phyloP scores from a whole-genome alignment of 2,888 invertebrate species.

The Nomada flava region DNA sequence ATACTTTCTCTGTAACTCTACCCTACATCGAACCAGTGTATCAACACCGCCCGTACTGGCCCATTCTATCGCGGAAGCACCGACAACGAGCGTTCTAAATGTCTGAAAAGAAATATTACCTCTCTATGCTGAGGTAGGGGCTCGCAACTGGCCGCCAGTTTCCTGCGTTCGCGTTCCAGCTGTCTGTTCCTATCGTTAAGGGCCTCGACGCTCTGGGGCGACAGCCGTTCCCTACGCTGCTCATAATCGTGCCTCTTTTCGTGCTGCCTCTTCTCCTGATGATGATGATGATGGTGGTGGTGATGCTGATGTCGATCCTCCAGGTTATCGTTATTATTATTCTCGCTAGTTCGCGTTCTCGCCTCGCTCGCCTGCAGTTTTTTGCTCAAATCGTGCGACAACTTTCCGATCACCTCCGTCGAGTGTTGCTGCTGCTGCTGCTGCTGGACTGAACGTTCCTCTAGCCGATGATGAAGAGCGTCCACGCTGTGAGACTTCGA shows the following conservation, averaged over 20 bases:
- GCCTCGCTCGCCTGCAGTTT: conserved; percentile 80
- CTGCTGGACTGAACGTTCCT: conserved; percentile 69
- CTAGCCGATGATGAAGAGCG: conserved; percentile 79
- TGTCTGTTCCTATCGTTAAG: conserved; percentile 81
- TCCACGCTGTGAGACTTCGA: conserved; percentile 81
- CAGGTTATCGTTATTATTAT: conserved; percentile 74
- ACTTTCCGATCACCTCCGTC: conserved; percentile 85
- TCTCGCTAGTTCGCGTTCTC: conserved; percentile 70
- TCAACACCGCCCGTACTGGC: background rate
- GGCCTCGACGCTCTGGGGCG: conserved; percentile 80
- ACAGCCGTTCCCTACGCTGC: conserved; percentile 75
- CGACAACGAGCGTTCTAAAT: conserved; percentile 9
- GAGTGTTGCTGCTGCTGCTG: conserved; percentile 72
- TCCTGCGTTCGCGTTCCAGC: conserved; percentile 79
- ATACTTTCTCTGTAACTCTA: background rate
- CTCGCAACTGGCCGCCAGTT: conserved; percentile 80
- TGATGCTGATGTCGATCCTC: conserved; percentile 71
- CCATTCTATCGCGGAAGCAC: conserved; percentile 1
- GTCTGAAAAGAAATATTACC: conserved; percentile 58
- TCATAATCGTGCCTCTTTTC: conserved; percentile 68
- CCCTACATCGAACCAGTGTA: background rate
- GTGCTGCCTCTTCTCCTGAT: conserved; percentile 63
- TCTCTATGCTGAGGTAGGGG: conserved; percentile 70
- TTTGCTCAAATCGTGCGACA: conserved; percentile 84
- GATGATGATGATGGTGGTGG: conserved; percentile 60